Evolutionary conservation across 2,888 invertebrate genomes (phyloP).

Genomic region (Scaptodrosophila latifasciaeformis): DNA sequence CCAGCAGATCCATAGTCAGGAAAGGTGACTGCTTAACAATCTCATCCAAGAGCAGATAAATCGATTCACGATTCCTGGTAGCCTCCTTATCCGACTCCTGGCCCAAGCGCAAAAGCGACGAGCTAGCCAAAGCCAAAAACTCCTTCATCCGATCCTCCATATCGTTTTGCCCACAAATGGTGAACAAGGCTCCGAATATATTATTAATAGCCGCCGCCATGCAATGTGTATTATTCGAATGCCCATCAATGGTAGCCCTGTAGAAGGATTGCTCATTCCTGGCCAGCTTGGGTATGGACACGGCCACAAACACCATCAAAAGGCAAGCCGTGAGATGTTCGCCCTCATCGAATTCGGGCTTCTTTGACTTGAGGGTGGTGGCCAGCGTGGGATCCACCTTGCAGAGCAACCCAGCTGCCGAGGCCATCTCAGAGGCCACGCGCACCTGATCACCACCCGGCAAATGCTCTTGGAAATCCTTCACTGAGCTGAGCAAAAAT

Average conservation of each 20-base stretch:
- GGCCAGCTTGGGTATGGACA: slow-evolving; percentile 96
- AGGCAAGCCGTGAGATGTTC: slow-evolving; percentile 95
- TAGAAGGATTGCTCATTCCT: slow-evolving; percentile 92
- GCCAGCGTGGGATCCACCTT: slow-evolving; percentile 97
- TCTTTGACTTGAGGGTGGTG: slow-evolving; percentile 91
- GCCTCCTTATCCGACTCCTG: slow-evolving; percentile 97
- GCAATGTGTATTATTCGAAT: slow-evolving; percentile 99
- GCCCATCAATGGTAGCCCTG: slow-evolving; percentile 90
- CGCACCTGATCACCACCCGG: slow-evolving; percentile 92
- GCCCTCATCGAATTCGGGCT: slow-evolving; percentile 90
- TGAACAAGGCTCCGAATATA: slow-evolving; percentile 96
- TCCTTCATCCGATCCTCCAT: slow-evolving; percentile 99
- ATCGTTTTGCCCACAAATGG: slow-evolving; percentile 96
- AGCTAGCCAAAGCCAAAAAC: slow-evolving; percentile 93
- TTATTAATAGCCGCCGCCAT: slow-evolving; percentile 97
- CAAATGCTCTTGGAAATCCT: slow-evolving; percentile 94
- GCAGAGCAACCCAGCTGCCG: slow-evolving; percentile 94
- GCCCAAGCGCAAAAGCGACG: slow-evolving; percentile 93
- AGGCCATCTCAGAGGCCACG: slow-evolving; percentile 97
- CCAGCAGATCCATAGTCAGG: slow-evolving; percentile 97
- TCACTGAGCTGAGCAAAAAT: slow-evolving; percentile 94
- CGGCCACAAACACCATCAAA: slow-evolving; percentile 98
- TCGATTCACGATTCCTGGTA: slow-evolving; percentile 95
- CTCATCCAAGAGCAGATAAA: slow-evolving; percentile 96
- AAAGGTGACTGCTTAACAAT: slow-evolving; percentile 99